Conservation (phyloP, 2,113 vertebrate species). For the Aythya baeri region DNA sequence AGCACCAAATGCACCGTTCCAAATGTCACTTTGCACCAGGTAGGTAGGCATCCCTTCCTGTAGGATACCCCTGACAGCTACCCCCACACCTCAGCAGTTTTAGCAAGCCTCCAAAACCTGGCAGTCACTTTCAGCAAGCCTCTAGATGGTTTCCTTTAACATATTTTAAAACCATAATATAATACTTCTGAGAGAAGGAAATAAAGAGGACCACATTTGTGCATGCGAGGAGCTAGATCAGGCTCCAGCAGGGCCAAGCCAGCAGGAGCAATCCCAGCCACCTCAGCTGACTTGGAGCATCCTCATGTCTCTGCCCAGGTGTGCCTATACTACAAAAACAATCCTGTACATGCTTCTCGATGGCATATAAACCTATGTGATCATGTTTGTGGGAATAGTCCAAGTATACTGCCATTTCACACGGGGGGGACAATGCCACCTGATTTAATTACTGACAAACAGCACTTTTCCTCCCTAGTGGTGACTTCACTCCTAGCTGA, state of each 20-base stretch:
- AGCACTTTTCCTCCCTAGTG: not conserved
- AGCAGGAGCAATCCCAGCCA: not conserved
- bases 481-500: not conserved
- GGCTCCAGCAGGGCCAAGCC: too few relatives aligned
- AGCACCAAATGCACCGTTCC: not conserved
- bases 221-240: not conserved
- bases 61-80: not conserved
- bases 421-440: not conserved
- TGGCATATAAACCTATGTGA: not conserved
- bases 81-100: not conserved
- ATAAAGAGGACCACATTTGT: not conserved
- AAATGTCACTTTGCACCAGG: not conserved
- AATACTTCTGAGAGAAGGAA: not conserved
- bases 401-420: not conserved
- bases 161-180: not conserved
- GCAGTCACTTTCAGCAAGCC: not conserved
- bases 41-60: not conserved
- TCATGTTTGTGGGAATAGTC: not conserved
- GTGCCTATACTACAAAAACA: too few relatives aligned
- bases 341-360: too few relatives aligned
- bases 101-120: not conserved
- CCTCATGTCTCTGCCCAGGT: not conserved
- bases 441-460: not conserved
- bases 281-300: not conserved
- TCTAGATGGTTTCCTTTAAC: not conserved